A percentile compares a stretch with the other conserved stretches of the same genome.
Conservation (phyloP, 1,140 invertebrate genomes). For the Eriocheir sinensis region DNA sequence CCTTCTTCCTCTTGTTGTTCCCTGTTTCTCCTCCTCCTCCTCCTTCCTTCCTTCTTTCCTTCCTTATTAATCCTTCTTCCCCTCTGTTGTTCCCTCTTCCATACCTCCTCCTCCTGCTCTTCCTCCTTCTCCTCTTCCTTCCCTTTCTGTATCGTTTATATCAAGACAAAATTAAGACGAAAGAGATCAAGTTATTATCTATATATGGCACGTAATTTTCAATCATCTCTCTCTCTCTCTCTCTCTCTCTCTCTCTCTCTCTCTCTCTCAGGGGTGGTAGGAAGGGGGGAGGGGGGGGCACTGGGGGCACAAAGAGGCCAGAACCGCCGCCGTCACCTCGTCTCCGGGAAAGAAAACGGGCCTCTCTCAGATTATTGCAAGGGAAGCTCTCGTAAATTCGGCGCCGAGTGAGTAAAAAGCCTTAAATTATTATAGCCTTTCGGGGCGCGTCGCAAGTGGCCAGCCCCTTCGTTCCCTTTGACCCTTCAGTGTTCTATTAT, state of each 20-base stretch:
- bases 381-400: neutral
- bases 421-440: neutral
- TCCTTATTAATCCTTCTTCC: neutral
- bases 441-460: neutral
- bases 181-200: slow-evolving; percentile 11
- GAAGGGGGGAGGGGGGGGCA: too few relatives aligned
- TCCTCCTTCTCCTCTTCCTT: neutral
- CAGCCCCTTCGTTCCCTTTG: neutral
- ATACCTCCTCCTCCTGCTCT: neutral
- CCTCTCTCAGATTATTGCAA: neutral
- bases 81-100: neutral
- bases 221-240: neutral
- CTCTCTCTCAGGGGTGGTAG: too few relatives aligned
- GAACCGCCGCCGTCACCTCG: neutral
- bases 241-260: slow-evolving; percentile 22
- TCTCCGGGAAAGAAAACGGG: neutral
- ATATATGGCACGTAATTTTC: neutral
- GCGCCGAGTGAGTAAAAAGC: neutral
- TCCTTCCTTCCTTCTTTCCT: neutral
- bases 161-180: neutral
- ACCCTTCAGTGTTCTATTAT: neutral
- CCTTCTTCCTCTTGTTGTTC: too few relatives aligned
- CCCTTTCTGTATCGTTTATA: neutral
- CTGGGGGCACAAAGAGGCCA: neutral
- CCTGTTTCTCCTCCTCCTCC: neutral